Percentiles rank a stretch among this genome's conserved stretches.
Conservation (phyloP, 2,113 vertebrate genomes). For the Phainopepla nitens region DNA sequence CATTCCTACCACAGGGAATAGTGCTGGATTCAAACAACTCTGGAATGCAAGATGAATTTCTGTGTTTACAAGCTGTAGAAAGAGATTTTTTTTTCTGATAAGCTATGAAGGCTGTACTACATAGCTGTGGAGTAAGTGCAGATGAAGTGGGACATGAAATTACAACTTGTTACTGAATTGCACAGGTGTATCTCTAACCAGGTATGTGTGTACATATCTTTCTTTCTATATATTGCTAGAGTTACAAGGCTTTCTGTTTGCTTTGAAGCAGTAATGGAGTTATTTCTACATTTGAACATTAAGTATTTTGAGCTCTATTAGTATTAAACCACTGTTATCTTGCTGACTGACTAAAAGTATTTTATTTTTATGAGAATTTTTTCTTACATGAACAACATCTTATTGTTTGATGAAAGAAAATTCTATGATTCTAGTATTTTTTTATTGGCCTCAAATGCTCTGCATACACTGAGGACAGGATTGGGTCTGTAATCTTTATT, state of each 20-base stretch:
- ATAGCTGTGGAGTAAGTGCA: not conserved
- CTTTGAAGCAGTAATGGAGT: not conserved
- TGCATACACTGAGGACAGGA: not conserved
- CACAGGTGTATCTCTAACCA: slow-evolving; percentile 35
- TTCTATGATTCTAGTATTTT: not conserved
- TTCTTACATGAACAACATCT: not conserved
- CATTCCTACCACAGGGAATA: not conserved
- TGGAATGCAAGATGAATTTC: not conserved
- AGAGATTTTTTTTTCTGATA: not conserved
- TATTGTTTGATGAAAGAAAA: not conserved
- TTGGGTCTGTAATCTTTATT: not conserved
- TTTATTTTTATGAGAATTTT: not conserved
- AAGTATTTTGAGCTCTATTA: not conserved
- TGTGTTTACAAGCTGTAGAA: not conserved
- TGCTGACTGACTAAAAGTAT: not conserved
- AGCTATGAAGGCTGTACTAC: not conserved
- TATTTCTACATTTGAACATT: not conserved
- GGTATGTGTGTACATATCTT: not conserved
- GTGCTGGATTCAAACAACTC: not conserved
- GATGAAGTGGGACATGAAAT: slow-evolving; percentile 19
- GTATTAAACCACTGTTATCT: not conserved
- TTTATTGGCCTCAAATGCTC: not conserved
- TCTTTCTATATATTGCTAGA: not conserved
- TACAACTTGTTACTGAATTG: slow-evolving; percentile 23
- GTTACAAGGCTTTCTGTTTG: not conserved